Conservation (phyloP, 2,113 vertebrate species). For the Zosterops lateralis region DNA sequence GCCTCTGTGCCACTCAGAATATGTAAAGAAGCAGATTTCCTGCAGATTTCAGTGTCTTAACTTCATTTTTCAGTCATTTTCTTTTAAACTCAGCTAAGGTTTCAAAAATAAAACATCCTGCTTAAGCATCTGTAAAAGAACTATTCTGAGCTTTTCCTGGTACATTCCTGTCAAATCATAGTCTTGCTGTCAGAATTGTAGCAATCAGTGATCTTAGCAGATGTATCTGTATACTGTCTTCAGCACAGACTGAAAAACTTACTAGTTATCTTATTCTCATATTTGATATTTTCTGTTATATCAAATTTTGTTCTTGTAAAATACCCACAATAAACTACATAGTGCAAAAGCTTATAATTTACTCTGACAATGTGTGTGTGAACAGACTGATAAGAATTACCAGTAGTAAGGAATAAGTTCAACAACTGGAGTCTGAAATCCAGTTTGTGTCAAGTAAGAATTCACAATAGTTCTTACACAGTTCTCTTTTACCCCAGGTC, state of each 20-base stretch:
- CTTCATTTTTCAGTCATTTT: neutral
- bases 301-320: neutral
- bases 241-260: neutral
- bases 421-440: neutral
- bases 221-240: neutral
- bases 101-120: neutral
- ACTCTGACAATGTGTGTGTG: neutral
- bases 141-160: neutral
- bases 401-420: neutral
- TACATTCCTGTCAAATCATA: neutral
- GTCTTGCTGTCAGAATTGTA: neutral
- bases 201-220: neutral
- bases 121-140: neutral
- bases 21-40: neutral
- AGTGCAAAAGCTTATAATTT: neutral
- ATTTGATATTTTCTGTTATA: neutral
- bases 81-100: neutral
- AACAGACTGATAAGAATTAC: neutral
- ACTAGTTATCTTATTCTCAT: neutral
- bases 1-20: neutral
- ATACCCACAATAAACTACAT: neutral
- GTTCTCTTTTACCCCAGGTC: constrained; percentile 65
- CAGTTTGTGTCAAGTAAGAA: neutral
- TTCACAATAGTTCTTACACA: neutral
- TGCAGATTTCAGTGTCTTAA: neutral